Evolutionary conservation across 1,140 invertebrate genomes (phyloP), one percentile per base, ranked within the genome.

Genomic region (Drosophila leontia): DNA sequence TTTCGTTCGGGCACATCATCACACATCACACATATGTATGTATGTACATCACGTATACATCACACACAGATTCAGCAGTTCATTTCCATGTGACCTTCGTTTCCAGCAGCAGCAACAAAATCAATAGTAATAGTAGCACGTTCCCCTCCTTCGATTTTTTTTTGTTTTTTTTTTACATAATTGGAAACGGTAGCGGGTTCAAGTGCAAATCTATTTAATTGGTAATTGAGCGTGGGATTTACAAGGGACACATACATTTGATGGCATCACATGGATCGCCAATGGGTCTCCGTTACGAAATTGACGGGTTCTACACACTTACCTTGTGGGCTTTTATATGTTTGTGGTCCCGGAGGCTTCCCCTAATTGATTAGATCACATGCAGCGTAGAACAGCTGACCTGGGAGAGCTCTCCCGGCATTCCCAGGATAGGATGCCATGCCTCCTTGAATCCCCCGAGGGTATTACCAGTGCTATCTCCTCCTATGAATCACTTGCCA

Each of bases 21-120:
- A 26, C 45, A 50, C 19, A 8, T 15, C 15, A 19, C 26, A 45
- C 26, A 47, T 19, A 60, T 47, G 17, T 47, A 19, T 39, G 19
- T 57, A 32, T 60, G 26, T 53, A 53, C 51, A 53, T 53, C 71
- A 61, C 65, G 76, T 60, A 48, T 53, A 53, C 51, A 53, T 53
- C 64, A 61, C 65, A 82, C n/a, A 44, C 35, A 72, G 53, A 74
- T 69, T 56, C 45, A 17, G 39, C 68, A 56, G 47, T 70, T 60
- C 67, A 68, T 74, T 63, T 80, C 59, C 81, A 85, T 82, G 68
- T 90, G 85, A 90, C 85, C 85, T 90, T 90, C 85, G 80, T 71
- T 79, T 61, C 50, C 35, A 59, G 56, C 41, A 45, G 42, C 63
- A 91, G 71, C 86, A 91, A 85, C 85, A 90, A 90, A 90, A 90